Conservation (phyloP, 2,888 invertebrate genomes). For the Caenorhabditis sp. region DNA sequence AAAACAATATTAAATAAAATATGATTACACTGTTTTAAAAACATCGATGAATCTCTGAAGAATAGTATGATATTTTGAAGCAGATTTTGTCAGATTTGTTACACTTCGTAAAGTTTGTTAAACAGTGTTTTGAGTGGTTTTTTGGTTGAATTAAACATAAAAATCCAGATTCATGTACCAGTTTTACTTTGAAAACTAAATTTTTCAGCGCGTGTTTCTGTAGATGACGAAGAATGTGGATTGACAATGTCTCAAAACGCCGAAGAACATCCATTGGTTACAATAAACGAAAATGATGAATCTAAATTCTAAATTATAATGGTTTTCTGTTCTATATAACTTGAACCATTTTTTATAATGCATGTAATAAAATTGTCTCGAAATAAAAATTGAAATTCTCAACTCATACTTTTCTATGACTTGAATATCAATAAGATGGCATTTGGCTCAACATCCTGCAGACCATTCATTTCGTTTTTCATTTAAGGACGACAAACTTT, state of each 20-base stretch:
- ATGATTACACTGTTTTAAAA: too few species aligned
- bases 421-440: not conserved
- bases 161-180: too few species aligned
- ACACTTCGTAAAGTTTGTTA: too few species aligned
- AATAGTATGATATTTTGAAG: too few species aligned
- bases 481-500: slow-evolving; percentile 1
- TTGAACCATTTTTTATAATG: too few species aligned
- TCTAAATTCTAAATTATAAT: slow-evolving; percentile 12
- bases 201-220: slow-evolving; percentile 25
- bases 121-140: too few species aligned
- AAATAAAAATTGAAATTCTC: not conserved
- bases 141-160: too few species aligned
- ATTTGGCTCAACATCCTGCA: not conserved
- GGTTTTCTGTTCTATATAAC: not conserved
- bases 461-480: not conserved
- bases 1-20: slow-evolving; percentile 1
- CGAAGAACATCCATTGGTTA: slow-evolving; percentile 42
- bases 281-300: slow-evolving; percentile 42
- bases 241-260: slow-evolving; percentile 31
- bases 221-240: slow-evolving; percentile 38
- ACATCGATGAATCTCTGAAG: too few species aligned
- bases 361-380: too few species aligned
- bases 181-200: not conserved
- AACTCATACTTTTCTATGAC: not conserved
- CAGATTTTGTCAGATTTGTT: too few species aligned